Base-by-base conservation (phyloP, 2,888 invertebrate species). In the Drosophila colorata region DNA sequence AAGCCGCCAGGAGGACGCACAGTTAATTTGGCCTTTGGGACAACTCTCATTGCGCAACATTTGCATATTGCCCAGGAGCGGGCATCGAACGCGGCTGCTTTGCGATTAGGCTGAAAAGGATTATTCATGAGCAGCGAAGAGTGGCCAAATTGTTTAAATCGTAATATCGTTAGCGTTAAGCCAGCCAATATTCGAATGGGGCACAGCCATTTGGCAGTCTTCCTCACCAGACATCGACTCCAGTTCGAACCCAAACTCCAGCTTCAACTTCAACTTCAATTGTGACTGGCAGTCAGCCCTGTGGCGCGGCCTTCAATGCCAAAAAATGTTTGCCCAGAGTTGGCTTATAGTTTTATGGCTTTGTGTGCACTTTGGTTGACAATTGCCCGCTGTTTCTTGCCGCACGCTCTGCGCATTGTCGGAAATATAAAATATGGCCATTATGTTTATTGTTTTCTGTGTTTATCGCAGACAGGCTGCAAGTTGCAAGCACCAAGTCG, bases 401-500 rank as follows among this genome's bases (percentile, higher is more conserved):
- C 69, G 77, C 71, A 58, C 59, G 44, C 57, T 40, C 65, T 40
- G 57, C 60, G 55, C 74, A 61, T 75, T 59, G 75, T 74, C 73
- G 78, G 66, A 82, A 85, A 80, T 83, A 89, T 87, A 80, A 89
- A 90, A 87, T 88, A 90, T 86, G 75, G 69, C 79, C 78, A 69
- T 80, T 84, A 86, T 88, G 83, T 82, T 89, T 85, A 82, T 75
- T 69, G 86, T 82, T 80, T 78, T 73, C 77, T 31, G 52, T 40
- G 49, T 31, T 37, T 51, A 37, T 48, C 33, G 59, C 35, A 52
- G 40, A 74, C 63, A 56, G 25, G 25, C 35, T 52, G 64, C 49
- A 40, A 28, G 40, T 9, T 18, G 51, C 38, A 38, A 14, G 53
- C 18, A 14, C 31, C 31, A 48, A 23, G 59, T 55, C 55, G 28